phyloP scores from a whole-genome alignment of 2,113 vertebrate genomes.

The Pangasianodon gigas region DNA sequence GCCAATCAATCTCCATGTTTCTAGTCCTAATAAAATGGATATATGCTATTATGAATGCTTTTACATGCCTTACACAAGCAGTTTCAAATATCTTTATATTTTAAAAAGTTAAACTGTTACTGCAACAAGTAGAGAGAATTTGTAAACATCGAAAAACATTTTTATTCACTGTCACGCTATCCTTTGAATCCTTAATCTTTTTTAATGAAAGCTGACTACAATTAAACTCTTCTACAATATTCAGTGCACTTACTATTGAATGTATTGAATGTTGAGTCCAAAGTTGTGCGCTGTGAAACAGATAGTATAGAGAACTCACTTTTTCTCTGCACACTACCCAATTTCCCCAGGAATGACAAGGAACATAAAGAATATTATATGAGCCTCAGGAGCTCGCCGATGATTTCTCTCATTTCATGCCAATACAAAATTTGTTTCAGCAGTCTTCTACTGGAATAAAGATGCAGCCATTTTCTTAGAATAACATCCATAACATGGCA shows the following conservation, averaged over 20 bases:
- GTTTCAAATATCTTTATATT: background rate
- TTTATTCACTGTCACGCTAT: background rate
- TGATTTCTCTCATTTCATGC: background rate
- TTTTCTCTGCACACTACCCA: background rate
- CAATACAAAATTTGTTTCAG: background rate
- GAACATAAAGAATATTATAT: constrained; percentile 11
- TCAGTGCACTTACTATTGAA: background rate
- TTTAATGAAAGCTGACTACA: background rate
- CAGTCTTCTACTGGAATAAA: background rate
- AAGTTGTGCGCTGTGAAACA: background rate
- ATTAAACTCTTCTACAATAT: background rate
- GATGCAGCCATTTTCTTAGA: background rate
- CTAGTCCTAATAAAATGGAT: background rate
- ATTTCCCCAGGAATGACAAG: constrained; percentile 19
- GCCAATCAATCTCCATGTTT: background rate
- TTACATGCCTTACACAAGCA: background rate
- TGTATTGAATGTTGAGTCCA: background rate
- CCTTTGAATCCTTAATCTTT: background rate
- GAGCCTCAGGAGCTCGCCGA: background rate
- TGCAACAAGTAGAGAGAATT: background rate
- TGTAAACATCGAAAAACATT: background rate
- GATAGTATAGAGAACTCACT: background rate
- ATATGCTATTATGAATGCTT: background rate
- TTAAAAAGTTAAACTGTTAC: background rate
- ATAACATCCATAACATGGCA: background rate